These are phyloP conservation scores for Scaptodrosophila lebanonensis DNA, from an alignment of 1,140 invertebrate genomes.

Conservation along the genomic window DNA sequence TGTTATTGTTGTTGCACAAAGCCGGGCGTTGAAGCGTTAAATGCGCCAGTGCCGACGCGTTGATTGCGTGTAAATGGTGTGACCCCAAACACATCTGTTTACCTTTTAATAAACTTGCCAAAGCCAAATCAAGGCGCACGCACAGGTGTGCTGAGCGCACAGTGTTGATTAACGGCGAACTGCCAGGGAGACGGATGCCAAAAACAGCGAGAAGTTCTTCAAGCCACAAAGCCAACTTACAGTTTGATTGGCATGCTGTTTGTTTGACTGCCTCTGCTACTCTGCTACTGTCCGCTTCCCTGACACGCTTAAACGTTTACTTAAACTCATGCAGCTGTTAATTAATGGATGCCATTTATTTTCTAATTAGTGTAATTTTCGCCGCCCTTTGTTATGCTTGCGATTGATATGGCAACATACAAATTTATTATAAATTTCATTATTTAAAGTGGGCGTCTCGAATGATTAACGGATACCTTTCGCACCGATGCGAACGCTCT, in stretches of 20 bases:
- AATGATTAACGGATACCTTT: neutral
- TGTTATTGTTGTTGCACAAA: neutral
- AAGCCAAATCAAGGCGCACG: constrained; percentile 17
- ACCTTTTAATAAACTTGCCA: neutral
- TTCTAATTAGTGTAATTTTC: constrained; percentile 55
- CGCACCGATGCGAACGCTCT: constrained; percentile 40
- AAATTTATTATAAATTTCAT: constrained; percentile 33
- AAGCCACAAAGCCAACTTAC: constrained; percentile 16
- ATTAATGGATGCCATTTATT: constrained; percentile 66
- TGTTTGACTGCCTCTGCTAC: too few species aligned
- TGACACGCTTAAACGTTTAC: too few species aligned
- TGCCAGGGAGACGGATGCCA: neutral
- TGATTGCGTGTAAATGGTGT: constrained; percentile 54
- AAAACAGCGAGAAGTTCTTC: constrained; percentile 19
- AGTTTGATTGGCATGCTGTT: constrained; percentile 27
- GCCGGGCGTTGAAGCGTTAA: constrained; percentile 24
- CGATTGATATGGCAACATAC: constrained; percentile 59
- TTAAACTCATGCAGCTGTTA: constrained; percentile 35
- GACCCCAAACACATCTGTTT: neutral
- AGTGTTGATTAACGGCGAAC: constrained; percentile 34
- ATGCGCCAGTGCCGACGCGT: neutral
- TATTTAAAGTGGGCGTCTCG: constrained; percentile 19
- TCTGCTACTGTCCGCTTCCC: too few species aligned
- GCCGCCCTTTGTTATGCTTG: constrained; percentile 49
- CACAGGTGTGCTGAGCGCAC: constrained; percentile 20